A percentile compares a stretch with the other conserved stretches of the same genome.
These are phyloP conservation scores for Hypocryptadius cinnamomeus DNA, from an alignment of 2,113 vertebrate genomes.

Conservation along the genomic window DNA sequence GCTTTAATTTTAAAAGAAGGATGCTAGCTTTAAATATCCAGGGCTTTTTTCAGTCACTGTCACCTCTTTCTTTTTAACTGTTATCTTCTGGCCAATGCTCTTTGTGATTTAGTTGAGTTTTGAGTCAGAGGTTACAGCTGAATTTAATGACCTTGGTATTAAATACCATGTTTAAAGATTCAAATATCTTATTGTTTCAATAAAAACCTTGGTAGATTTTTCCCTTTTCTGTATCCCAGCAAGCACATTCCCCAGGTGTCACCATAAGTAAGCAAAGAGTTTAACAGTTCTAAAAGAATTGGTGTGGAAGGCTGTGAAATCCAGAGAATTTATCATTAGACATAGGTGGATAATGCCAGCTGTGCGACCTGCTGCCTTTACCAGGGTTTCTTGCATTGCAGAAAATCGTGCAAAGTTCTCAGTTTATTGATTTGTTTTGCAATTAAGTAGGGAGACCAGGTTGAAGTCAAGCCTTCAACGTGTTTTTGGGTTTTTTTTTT, in stretches of 20 bases:
- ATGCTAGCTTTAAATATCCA: not conserved
- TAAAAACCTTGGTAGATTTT: not conserved
- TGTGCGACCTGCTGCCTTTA: not conserved
- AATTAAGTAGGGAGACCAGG: not conserved
- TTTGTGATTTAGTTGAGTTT: not conserved
- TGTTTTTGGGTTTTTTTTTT: not conserved
- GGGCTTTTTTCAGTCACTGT: not conserved
- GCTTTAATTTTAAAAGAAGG: not conserved
- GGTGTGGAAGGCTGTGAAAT: not conserved
- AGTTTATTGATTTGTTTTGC: not conserved
- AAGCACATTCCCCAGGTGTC: not conserved
- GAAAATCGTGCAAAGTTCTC: not conserved
- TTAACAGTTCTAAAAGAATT: not conserved
- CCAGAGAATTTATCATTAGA: not conserved
- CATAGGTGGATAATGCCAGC: not conserved
- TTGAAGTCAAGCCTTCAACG: not conserved
- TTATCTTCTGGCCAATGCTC: not conserved
- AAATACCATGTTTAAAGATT: not conserved
- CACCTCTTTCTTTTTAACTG: not conserved
- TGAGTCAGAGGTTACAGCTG: not conserved
- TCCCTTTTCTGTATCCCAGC: not conserved
- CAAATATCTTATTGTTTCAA: not conserved
- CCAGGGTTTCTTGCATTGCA: not conserved
- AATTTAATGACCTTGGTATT: not conserved
- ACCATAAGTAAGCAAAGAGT: rapidly evolving